Evolutionary conservation across 2,888 invertebrate genomes (phyloP).

Genomic region (Orgyia antiqua): DNA sequence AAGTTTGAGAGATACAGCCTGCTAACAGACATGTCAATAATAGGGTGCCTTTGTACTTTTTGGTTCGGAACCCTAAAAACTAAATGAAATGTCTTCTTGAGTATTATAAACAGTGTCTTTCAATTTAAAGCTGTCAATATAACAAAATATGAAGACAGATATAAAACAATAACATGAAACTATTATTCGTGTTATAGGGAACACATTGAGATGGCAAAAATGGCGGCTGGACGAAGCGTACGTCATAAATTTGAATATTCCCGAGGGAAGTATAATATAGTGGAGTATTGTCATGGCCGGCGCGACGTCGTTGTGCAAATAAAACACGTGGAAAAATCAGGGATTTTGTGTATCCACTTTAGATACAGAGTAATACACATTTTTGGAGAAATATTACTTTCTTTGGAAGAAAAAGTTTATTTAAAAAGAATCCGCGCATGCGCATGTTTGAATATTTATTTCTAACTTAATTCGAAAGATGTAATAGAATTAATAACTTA

Average conservation of each 20-base stretch:
- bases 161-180: conserved; percentile 35
- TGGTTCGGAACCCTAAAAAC: no score
- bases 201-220: conserved; percentile 41
- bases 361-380: conserved; percentile 25
- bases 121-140: conserved; percentile 2
- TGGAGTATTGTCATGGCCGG: conserved; percentile 62
- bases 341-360: conserved; percentile 48
- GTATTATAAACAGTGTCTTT: conserved; percentile 1
- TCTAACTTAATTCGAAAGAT: no score
- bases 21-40: no score
- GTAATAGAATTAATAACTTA: no score
- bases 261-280: conserved; percentile 64
- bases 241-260: conserved; percentile 75
- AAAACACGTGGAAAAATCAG: conserved; percentile 56
- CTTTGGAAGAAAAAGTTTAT: neutral
- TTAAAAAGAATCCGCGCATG: no score
- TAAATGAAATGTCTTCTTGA: no score
- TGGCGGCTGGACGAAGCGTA: conserved; percentile 42
- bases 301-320: conserved; percentile 35
- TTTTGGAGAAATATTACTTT: conserved; percentile 13
- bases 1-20: no score
- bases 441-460: no score
- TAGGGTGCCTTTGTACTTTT: no score
- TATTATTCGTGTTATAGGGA: conserved; percentile 37
- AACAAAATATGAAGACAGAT: conserved; percentile 15